Conservation (phyloP, 2,888 invertebrate genomes). For the Drosophila meridiana region DNA sequence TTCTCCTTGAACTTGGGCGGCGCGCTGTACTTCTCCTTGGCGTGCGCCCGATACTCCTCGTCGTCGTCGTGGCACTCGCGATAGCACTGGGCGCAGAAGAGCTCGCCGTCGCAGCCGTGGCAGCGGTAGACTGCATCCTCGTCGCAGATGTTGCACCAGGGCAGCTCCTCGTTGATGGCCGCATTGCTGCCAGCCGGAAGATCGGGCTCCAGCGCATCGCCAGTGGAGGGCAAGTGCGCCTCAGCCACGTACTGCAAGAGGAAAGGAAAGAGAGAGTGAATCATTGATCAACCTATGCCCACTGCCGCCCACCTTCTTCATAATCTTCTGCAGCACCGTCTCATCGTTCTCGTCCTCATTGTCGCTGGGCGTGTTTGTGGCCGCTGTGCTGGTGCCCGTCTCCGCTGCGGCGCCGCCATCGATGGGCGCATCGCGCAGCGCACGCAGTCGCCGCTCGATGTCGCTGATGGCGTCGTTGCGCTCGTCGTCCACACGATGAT, state of each 20-base stretch:
- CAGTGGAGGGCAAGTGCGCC: conserved; percentile 85
- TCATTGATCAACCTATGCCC: no score
- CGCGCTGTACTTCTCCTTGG: conserved; percentile 75
- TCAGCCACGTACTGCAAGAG: conserved; percentile 86
- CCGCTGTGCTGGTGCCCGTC: conserved; percentile 33
- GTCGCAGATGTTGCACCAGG: conserved; percentile 95
- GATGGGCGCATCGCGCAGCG: conserved; percentile 85
- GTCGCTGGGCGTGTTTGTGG: conserved; percentile 78
- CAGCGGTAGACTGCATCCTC: conserved; percentile 91
- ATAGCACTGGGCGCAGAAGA: conserved; percentile 92
- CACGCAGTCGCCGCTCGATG: conserved; percentile 86
- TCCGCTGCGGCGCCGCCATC: conserved; percentile 32
- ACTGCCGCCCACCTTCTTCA: conserved; percentile 67
- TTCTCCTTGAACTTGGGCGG: conserved; percentile 83
- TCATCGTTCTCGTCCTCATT: conserved; percentile 85
- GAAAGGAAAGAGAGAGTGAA: background rate
- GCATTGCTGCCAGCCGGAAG: conserved; percentile 50
- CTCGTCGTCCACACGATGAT: conserved; percentile 86
- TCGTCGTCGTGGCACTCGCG: conserved; percentile 89
- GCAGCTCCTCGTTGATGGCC: conserved; percentile 87
- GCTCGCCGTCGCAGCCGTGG: conserved; percentile 91
- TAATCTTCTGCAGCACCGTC: conserved; percentile 80
- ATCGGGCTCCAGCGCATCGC: conserved; percentile 85
- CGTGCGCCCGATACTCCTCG: conserved; percentile 85
- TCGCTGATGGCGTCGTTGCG: conserved; percentile 86